Evolutionary conservation across 2,797 vertebrate species (phyloP).

Genomic region (Dendrocincla fuliginosa): DNA sequence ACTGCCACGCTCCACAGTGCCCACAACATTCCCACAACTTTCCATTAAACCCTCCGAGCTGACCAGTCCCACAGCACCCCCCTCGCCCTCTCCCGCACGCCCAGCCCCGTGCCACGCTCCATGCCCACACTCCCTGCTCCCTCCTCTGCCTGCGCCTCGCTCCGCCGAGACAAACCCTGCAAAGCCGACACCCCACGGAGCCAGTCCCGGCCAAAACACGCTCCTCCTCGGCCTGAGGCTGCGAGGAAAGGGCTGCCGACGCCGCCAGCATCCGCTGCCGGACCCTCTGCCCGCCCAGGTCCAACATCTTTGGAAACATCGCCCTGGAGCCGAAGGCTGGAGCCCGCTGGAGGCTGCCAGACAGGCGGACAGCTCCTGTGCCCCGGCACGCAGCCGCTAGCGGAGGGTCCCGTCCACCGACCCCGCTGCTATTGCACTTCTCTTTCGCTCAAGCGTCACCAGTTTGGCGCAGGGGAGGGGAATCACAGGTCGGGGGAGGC

Average conservation of each 20-base stretch:
- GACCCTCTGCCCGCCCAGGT: background rate
- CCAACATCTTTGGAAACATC: slow-evolving; percentile 14
- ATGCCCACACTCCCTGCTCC: background rate
- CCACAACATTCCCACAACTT: background rate
- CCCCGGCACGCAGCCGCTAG: background rate
- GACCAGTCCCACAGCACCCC: background rate
- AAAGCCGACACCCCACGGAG: background rate
- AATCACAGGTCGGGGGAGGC: background rate
- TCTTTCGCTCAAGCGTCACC: slow-evolving; percentile 24
- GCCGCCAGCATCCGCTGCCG: background rate
- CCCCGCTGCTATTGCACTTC: slow-evolving; percentile 67
- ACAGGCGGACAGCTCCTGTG: background rate
- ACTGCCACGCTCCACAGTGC: rapidly evolving
- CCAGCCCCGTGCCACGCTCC: background rate
- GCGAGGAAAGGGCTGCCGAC: rapidly evolving
- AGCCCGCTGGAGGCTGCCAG: background rate
- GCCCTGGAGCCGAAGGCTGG: background rate
- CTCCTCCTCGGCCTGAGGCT: rapidly evolving
- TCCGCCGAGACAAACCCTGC: background rate
- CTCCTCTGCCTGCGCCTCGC: background rate
- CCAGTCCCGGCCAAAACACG: background rate
- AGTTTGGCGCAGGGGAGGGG: background rate
- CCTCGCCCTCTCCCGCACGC: background rate
- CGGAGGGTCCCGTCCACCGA: background rate
- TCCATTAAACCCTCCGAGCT: background rate